A percentile compares a stretch with the other conserved stretches of the same genome.
Evolutionary conservation across 2,797 vertebrate species (phyloP).

Genomic region (Salarias fasciatus): DNA sequence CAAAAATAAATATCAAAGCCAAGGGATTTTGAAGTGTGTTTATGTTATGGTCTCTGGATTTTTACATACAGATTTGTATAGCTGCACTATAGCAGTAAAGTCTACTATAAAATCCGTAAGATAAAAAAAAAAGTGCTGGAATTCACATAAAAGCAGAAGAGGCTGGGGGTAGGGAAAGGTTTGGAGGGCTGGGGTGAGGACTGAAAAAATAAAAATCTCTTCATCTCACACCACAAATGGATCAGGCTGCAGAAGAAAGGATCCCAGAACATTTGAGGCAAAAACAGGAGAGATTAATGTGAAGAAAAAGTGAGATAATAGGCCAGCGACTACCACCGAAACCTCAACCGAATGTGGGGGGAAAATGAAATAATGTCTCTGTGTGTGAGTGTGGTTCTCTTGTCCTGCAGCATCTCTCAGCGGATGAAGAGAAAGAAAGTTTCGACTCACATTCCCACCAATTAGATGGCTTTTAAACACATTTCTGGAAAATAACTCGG

Average conservation of each 20-base stretch:
- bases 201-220: constrained; percentile 43
- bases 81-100: constrained; percentile 10
- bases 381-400: constrained; percentile 30
- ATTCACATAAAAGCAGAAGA: constrained; percentile 52
- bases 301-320: constrained; percentile 49
- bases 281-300: constrained; percentile 25
- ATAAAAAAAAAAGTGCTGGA: constrained; percentile 28
- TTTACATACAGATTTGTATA: constrained; percentile 2
- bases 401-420: constrained; percentile 28
- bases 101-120: constrained; percentile 12
- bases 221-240: constrained; percentile 50
- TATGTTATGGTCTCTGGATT: constrained; percentile 11
- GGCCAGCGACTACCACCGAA: constrained; percentile 38
- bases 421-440: constrained; percentile 21
- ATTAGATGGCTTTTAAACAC: constrained; percentile 62
- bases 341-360: constrained; percentile 43
- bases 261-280: constrained; percentile 1
- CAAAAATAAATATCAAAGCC: neutral
- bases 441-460: constrained; percentile 52
- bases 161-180: neutral
- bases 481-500: constrained; percentile 61
- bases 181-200: constrained; percentile 1
- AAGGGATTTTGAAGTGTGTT: constrained; percentile 20
- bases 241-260: constrained; percentile 7
- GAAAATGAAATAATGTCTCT: constrained; percentile 33